Conservation (phyloP, 1,140 invertebrate species). For the Amphibalanus amphitrite region DNA sequence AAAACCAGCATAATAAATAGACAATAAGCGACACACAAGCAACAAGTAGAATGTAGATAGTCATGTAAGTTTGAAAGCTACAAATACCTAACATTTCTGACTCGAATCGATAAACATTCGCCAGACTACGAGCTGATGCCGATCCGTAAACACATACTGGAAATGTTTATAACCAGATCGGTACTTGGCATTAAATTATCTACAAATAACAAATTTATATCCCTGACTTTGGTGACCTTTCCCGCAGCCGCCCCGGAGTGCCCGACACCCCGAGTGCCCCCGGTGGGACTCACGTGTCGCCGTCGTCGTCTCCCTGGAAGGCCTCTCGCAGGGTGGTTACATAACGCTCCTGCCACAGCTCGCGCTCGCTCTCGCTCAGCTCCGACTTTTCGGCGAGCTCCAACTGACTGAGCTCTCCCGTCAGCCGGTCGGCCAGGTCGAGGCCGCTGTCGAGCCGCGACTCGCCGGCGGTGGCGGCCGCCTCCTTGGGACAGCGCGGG, state of each 20-base stretch:
- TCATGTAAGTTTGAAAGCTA: too few relatives aligned
- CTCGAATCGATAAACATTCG: too few relatives aligned
- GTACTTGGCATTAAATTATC: too few relatives aligned
- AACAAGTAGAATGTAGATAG: too few relatives aligned
- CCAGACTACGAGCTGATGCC: too few relatives aligned
- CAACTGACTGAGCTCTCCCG: constrained; percentile 10
- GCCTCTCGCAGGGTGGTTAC: constrained; percentile 29
- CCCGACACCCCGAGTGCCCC: constrained; percentile 58
- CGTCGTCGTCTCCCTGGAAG: constrained; percentile 45
- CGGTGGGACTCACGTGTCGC: constrained; percentile 45
- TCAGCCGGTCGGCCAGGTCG: constrained; percentile 17
- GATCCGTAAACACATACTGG: too few relatives aligned
- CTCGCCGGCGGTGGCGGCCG: not conserved
- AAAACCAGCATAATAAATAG: too few relatives aligned
- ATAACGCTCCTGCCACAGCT: constrained; percentile 6
- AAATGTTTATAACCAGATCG: too few relatives aligned
- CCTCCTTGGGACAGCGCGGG: not conserved
- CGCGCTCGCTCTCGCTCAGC: constrained; percentile 11
- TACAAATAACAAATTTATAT: too few relatives aligned
- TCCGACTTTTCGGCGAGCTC: constrained; percentile 21
- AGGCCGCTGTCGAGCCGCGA: constrained; percentile 15
- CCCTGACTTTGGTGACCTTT: too few relatives aligned
- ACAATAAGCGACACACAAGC: too few relatives aligned
- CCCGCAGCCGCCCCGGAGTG: constrained; percentile 40
- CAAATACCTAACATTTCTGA: too few relatives aligned